Conservation (phyloP, 2,797 vertebrate species). For the Anomalospiza imberbis region DNA sequence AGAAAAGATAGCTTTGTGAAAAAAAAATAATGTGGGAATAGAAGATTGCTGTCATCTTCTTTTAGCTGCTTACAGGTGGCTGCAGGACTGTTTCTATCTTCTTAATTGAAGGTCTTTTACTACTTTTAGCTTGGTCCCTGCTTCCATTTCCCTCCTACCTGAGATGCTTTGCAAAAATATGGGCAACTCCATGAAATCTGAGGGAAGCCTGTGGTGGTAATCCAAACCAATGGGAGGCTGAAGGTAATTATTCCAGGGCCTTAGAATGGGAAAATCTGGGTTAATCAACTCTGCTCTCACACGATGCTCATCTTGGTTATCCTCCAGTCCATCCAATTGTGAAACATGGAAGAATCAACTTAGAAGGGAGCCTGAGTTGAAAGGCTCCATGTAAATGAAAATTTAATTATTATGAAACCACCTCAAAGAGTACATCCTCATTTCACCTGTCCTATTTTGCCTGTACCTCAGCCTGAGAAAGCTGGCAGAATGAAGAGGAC, state of each 20-base stretch:
- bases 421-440: neutral
- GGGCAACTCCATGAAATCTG: neutral
- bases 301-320: neutral
- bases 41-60: neutral
- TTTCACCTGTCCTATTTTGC: neutral
- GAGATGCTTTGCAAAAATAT: neutral
- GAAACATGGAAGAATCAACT: fast-evolving
- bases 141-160: neutral
- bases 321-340: neutral
- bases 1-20: neutral
- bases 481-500: neutral
- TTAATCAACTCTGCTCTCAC: neutral
- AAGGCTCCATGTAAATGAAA: conserved; percentile 12
- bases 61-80: neutral
- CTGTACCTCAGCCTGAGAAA: neutral
- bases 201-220: neutral
- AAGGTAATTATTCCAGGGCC: neutral
- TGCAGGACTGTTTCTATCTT: neutral
- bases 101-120: neutral
- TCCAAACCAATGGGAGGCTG: neutral
- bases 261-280: neutral
- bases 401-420: conserved; percentile 9
- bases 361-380: neutral
- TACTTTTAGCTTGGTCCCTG: neutral
- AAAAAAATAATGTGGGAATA: neutral